These are phyloP conservation scores for Eucera pruinosa DNA, from an alignment of 2,888 invertebrate genomes.

Conservation along the genomic window DNA sequence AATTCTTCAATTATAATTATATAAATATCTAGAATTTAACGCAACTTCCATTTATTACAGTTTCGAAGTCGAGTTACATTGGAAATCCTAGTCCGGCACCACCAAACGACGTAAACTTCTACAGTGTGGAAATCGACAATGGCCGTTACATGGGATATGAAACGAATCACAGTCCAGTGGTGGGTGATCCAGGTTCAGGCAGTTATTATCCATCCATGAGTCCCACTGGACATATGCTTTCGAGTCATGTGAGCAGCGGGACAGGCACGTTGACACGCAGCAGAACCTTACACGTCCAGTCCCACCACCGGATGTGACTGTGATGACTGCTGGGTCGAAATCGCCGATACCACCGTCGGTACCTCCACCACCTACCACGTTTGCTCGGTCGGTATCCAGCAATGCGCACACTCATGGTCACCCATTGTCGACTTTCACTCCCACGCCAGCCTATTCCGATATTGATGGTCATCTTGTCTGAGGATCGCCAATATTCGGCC, in stretches of 20 bases:
- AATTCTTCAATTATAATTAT: too few relatives aligned
- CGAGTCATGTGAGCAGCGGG: conserved; percentile 63
- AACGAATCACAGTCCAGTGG: conserved; percentile 81
- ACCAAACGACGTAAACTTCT: conserved; percentile 83
- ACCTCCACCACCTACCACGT: conserved; percentile 83
- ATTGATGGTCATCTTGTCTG: conserved; percentile 84
- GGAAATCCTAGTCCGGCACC: conserved; percentile 84
- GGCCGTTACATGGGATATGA: conserved; percentile 83
- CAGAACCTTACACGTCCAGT: conserved; percentile 82
- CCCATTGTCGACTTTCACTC: conserved; percentile 83
- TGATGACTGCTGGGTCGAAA: conserved; percentile 83
- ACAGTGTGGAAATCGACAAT: conserved; percentile 84
- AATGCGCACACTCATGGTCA: conserved; percentile 80
- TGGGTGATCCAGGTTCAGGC: conserved; percentile 70
- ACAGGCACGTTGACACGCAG: conserved; percentile 81
- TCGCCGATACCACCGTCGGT: conserved; percentile 83
- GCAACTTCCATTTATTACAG: conserved; percentile 67
- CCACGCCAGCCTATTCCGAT: conserved; percentile 83
- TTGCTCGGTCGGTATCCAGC: conserved; percentile 80
- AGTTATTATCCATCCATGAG: conserved; percentile 81
- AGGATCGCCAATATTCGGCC: conserved; percentile 77
- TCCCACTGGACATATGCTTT: conserved; percentile 73
- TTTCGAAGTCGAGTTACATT: conserved; percentile 84
- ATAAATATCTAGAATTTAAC: too few relatives aligned
- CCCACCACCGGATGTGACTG: conserved; percentile 83